These are phyloP conservation scores for Cairina moschata DNA, from an alignment of 2,113 vertebrate species.

Conservation along the genomic window DNA sequence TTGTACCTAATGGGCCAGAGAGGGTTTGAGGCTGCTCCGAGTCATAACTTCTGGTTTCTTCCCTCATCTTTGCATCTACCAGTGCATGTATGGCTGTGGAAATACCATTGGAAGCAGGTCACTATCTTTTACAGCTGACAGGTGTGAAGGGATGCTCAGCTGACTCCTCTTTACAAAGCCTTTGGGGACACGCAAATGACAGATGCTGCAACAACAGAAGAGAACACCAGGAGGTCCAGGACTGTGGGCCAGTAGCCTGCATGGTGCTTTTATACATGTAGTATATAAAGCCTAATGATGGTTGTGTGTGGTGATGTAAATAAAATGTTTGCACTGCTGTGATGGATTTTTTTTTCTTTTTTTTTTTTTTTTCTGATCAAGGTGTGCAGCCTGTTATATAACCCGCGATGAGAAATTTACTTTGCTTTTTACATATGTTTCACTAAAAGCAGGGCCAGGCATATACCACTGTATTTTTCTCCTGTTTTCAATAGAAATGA, in stretches of 20 bases:
- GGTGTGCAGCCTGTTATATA: background rate
- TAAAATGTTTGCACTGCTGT: background rate
- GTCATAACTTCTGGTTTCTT: background rate
- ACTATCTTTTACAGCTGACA: background rate
- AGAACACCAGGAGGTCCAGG: background rate
- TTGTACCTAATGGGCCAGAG: background rate
- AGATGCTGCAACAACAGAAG: background rate
- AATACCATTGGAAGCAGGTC: background rate
- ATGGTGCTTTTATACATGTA: background rate
- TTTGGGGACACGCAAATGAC: background rate
- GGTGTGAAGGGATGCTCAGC: background rate
- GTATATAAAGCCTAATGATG: background rate
- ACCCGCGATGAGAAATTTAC: background rate
- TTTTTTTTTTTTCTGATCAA: background rate
- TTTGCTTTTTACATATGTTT: background rate
- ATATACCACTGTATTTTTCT: background rate
- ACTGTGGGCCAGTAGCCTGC: background rate
- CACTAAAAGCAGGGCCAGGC: background rate
- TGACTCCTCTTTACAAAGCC: background rate
- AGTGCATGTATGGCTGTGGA: background rate
- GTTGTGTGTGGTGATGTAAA: background rate
- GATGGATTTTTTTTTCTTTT: background rate
- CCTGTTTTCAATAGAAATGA: background rate
- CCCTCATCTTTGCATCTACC: background rate
- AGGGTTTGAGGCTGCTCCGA: background rate